Base-by-base conservation (phyloP, 2,797 vertebrate species). In the Botia almorhae region DNA sequence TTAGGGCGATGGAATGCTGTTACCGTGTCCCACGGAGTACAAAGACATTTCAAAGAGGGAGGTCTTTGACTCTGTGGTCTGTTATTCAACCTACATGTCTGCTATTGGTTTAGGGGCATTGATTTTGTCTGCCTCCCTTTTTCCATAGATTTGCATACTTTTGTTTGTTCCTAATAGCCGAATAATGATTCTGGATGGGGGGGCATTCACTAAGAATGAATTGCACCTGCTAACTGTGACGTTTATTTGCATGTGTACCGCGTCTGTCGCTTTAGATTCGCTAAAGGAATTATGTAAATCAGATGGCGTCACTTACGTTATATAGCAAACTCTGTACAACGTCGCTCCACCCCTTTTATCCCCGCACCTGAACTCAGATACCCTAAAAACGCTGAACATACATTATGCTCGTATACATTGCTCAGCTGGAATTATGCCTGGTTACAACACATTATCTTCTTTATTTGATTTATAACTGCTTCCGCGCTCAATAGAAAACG, bases 11-110 rank as follows among this genome's bases (percentile, higher is more conserved):
- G 70, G 50, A 75, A 19, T 50, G 21, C 39, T n/a, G 43, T 69
- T 50, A 61, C 43, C 26, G 53, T 2, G 55, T 68, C 71, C 48
- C 72, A 76, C 51, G 13, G 26, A 74, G 55, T 69, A 68, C 78
- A 86, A 81, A 86, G 64, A 33, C 76, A 81, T 78, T 83, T 77
- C 75, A 67, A 87, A 78, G 56, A 78, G 36, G 19, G 60, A 64
- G 33, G 53, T 67, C 76, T 78, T 79, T 79, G 69, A 58, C 61
- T 61, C 19, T 50, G 12, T 72, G 71, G 36, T 50, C 63, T 72
- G 50, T 67, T 46, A 80, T 76, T 75, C 48, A 64, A 73, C 73
- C 75, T 81, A 78, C 29, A 80, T 33, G 70, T 81, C 65, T 76
- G 74, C 76, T 2, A 48, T 74, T 73, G 55, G 82, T 76, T 72